These are phyloP conservation scores for Sarotherodon lohbergeri DNA, from an alignment of 2,113 vertebrate species.

Conservation along the genomic window DNA sequence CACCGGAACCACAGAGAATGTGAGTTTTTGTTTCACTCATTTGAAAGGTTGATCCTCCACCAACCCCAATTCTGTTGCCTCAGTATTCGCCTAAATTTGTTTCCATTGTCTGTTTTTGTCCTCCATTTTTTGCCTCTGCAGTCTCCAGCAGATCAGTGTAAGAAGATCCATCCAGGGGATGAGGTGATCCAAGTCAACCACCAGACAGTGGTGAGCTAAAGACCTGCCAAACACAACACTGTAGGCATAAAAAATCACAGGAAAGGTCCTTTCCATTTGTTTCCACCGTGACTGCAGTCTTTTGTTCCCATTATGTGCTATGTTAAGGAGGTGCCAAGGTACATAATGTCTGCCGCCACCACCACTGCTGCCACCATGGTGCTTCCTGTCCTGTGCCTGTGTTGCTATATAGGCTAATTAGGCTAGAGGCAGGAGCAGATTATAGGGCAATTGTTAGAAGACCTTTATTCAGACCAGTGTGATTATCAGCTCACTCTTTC, in stretches of 20 bases:
- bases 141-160: constrained; percentile 71
- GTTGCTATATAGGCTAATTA: constrained; percentile 45
- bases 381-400: constrained; percentile 30
- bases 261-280: not conserved
- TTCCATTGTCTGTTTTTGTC: not conserved
- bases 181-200: constrained; percentile 74
- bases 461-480: constrained; percentile 20
- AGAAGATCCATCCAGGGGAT: constrained; percentile 72
- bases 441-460: constrained; percentile 21
- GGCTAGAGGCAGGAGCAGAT: constrained; percentile 15
- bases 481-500: constrained; percentile 15
- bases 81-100: not conserved
- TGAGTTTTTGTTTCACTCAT: constrained; percentile 39
- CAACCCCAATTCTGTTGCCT: not conserved
- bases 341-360: constrained; percentile 14
- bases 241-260: not conserved
- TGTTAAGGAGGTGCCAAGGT: constrained; percentile 9
- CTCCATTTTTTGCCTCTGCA: constrained; percentile 5
- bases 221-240: not conserved
- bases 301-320: constrained; percentile 10
- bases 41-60: not conserved
- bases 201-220: constrained; percentile 68
- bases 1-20: constrained; percentile 73
- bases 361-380: not conserved
- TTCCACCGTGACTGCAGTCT: not conserved